Base-by-base conservation (phyloP, 2,888 invertebrate genomes). In the Lepas anatifera region DNA sequence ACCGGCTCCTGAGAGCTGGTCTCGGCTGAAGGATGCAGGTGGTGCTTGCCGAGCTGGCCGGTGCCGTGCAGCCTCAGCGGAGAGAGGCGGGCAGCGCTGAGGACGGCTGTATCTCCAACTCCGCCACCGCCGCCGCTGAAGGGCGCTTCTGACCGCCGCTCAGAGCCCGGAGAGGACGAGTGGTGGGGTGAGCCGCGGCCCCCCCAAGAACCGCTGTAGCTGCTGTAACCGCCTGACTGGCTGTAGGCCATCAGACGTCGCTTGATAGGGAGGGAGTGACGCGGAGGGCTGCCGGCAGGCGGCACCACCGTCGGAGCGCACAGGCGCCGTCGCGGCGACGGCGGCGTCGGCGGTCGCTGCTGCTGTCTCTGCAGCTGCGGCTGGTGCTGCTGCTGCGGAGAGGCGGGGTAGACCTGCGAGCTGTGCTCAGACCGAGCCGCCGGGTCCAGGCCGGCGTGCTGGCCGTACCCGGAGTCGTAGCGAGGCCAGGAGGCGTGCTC, bases 301-400 rank as follows among this genome's bases (percentile, higher is more conserved):
- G 64, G 64, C 64, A 64, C 64, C 25, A 64, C 64, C 2, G 64
- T 64, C 25, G 64, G 37, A 11, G 64, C 64, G 64, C 64, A 64
- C 37, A 64, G 37, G 13, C 39, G 37, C 25, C 64, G 64, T n/a
- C 64, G 64, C 64, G 64, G 64, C 39, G 64, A 64, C 39, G 37
- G n/a, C 37, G 64, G 64, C 39, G 64, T n/a, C 22, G 64, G 18
- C 64, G 64, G 64, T n/a, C 37, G 37, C 39, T 22, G 35, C 25
- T 37, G 37, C n/a, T n/a, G n/a, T n/a, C n/a, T n/a, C 39, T n/a
- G n/a, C 37, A 39, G 64, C 39, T 37, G 13, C 22, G 64, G 18
- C 64, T 37, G 64, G n/a, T 25, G 37, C 39, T 22, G 35, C 25
- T 37, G 37, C 25, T 29, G 64, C 64, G 37, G 18, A 1, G 64